phyloP scores from a whole-genome alignment of 2,888 invertebrate species.

The Mystacides longicornis region DNA sequence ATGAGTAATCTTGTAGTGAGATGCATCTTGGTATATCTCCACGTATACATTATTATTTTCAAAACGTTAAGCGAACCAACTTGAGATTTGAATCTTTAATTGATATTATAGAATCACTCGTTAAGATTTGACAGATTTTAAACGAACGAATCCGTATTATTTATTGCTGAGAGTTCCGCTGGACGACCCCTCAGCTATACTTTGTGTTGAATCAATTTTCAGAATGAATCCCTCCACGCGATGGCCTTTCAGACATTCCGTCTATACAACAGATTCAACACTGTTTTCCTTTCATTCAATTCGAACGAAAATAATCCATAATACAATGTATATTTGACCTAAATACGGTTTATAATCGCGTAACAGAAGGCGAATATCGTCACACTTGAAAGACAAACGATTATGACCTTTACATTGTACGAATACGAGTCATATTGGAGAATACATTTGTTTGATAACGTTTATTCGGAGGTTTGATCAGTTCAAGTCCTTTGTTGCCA shows the following conservation, averaged over 20 bases:
- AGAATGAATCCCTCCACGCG: neutral
- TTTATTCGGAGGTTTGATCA: neutral
- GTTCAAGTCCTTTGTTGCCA: conserved; percentile 9
- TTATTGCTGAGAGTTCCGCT: too few species aligned
- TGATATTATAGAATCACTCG: too few species aligned
- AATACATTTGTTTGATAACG: neutral
- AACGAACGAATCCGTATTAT: too few species aligned
- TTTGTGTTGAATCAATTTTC: neutral
- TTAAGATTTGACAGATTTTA: neutral
- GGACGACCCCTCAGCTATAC: too few species aligned
- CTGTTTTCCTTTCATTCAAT: neutral
- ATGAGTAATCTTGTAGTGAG: neutral
- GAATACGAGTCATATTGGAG: neutral
- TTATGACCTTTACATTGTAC: neutral
- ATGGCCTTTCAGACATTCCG: neutral
- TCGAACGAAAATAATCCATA: conserved; percentile 4
- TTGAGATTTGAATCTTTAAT: too few species aligned
- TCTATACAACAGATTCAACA: neutral
- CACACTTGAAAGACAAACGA: neutral
- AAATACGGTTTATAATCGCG: neutral
- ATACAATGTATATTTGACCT: conserved; percentile 1
- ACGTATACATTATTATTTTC: neutral
- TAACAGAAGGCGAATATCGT: conserved; percentile 1
- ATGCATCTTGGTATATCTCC: neutral
- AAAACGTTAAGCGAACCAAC: too few species aligned